Percentiles rank a stretch among this genome's conserved stretches.
phyloP scores from a whole-genome alignment of 1,140 invertebrate species.

The Mamestra configurata region DNA sequence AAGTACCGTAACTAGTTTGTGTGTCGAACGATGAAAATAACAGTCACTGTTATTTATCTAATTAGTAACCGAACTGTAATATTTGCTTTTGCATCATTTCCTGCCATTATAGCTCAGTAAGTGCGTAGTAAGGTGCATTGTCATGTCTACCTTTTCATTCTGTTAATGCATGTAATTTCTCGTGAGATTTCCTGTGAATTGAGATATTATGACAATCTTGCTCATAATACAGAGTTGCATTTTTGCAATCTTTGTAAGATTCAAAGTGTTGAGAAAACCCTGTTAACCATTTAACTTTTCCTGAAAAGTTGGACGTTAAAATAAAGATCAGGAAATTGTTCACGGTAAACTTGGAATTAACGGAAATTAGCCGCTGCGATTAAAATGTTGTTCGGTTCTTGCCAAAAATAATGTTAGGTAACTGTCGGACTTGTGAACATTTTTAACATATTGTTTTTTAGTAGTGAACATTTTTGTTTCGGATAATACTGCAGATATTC shows the following conservation, averaged over 20 bases:
- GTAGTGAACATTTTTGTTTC: not conserved
- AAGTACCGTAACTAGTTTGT: not conserved
- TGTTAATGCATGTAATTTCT: not conserved
- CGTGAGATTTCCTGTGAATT: not conserved
- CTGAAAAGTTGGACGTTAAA: not conserved
- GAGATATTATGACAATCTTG: not conserved
- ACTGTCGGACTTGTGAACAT: not conserved
- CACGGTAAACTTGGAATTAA: conserved; percentile 1
- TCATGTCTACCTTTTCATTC: not conserved
- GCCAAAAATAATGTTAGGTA: not conserved
- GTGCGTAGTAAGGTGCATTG: not conserved
- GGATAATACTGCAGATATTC: not conserved
- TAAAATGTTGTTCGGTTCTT: not conserved
- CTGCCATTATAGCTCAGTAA: not conserved
- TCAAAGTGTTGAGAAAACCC: not conserved
- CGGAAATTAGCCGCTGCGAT: not conserved
- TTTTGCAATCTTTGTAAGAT: not conserved
- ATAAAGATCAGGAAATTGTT: conserved; percentile 23
- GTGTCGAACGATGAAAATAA: not conserved
- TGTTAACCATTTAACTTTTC: conserved; percentile 6
- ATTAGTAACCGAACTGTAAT: conserved; percentile 22
- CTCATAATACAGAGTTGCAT: not conserved
- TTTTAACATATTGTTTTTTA: not conserved
- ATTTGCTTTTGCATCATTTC: conserved; percentile 22
- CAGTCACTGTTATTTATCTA: conserved; percentile 25